Evolutionary conservation across 2,797 vertebrate species (phyloP).

Genomic region (Tadarida brasiliensis): DNA sequence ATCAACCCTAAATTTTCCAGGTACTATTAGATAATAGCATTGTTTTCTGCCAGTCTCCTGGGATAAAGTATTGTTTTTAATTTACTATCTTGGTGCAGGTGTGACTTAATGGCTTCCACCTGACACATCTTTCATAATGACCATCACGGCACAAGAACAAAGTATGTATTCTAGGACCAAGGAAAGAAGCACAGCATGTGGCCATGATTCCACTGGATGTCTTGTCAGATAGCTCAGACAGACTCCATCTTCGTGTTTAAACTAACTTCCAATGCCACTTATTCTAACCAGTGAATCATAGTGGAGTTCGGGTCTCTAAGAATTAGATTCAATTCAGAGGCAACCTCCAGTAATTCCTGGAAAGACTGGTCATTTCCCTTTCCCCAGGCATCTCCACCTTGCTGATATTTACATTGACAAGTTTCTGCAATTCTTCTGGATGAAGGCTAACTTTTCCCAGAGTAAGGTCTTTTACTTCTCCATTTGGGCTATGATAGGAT

Average conservation of each 20-base stretch:
- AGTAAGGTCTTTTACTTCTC: neutral
- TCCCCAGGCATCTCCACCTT: neutral
- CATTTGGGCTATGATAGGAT: neutral
- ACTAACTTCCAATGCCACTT: neutral
- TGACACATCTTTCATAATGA: neutral
- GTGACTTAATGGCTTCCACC: neutral
- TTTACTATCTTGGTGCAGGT: neutral
- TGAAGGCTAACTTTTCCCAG: neutral
- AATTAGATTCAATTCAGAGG: constrained; percentile 5
- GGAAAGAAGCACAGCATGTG: neutral
- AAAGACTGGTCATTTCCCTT: neutral
- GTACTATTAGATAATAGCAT: neutral
- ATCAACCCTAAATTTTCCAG: neutral
- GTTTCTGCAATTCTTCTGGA: neutral
- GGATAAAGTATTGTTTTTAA: neutral
- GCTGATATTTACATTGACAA: neutral
- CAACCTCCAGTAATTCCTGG: neutral
- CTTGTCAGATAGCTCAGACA: neutral
- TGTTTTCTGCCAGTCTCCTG: neutral
- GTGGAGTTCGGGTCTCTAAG: neutral
- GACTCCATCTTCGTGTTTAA: neutral
- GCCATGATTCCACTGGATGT: neutral
- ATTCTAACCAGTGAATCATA: neutral
- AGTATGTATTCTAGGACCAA: neutral
- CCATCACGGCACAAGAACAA: neutral